These are phyloP conservation scores for Acestrorhynchus altus DNA, from an alignment of 2,797 vertebrate genomes.

Conservation along the genomic window DNA sequence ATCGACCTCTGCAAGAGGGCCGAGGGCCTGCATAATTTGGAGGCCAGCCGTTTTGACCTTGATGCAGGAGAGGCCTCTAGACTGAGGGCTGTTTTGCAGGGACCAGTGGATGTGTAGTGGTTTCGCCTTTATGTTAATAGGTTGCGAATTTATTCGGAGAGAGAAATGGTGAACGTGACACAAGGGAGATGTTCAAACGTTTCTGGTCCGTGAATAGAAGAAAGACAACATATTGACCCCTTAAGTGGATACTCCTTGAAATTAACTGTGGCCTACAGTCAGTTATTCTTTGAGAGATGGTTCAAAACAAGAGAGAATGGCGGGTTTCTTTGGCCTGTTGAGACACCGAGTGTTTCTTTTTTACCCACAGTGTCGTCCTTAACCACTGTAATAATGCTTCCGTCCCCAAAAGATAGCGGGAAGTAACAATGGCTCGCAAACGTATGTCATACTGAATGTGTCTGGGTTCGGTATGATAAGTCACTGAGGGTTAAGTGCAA, in stretches of 20 bases:
- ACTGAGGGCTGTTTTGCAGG: constrained; percentile 70
- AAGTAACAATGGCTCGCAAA: constrained; percentile 2
- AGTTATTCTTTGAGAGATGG: constrained; percentile 69
- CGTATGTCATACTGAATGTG: not conserved
- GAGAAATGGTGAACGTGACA: constrained; percentile 45
- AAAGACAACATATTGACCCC: constrained; percentile 70
- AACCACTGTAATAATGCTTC: not conserved
- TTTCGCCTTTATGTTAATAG: constrained; percentile 75
- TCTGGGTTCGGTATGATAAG: constrained; percentile 2
- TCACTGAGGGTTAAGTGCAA: constrained; percentile 20
- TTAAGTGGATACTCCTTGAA: constrained; percentile 72
- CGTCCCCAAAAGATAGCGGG: not conserved
- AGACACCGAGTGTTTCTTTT: not conserved
- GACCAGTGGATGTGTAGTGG: constrained; percentile 66
- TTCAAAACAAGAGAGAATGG: constrained; percentile 50
- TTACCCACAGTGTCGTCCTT: not conserved
- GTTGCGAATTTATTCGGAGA: constrained; percentile 68
- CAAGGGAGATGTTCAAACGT: constrained; percentile 68
- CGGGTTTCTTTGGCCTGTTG: not conserved
- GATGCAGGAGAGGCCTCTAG: constrained; percentile 68
- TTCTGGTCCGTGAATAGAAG: constrained; percentile 69
- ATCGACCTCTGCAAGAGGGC: constrained; percentile 56
- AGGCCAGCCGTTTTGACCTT: constrained; percentile 70
- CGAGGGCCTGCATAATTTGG: constrained; percentile 68
- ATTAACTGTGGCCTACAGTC: constrained; percentile 67